Evolutionary conservation across 2,888 invertebrate genomes (phyloP), one percentile per base, ranked within the genome.

Genomic region (Lepetodrilus schrolli): DNA sequence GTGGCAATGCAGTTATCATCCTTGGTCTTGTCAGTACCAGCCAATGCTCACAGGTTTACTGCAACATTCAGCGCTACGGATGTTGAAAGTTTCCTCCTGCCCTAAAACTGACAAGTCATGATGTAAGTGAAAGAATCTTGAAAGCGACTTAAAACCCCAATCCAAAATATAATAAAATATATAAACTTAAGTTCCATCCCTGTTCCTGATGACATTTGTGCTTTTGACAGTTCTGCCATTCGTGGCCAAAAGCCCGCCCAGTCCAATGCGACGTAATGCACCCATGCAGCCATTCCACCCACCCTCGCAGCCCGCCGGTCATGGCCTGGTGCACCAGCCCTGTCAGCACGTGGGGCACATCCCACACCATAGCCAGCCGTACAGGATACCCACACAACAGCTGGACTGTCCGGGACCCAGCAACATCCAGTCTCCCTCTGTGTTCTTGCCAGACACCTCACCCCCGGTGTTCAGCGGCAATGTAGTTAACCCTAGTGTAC

Each of bases 261-360:
- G 91, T 83, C 92, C 92, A 50, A 91, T 94, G 82, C 93, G 95
- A 73, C 95, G 95, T 89, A 84, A 69, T 30, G 20, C 38, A 23
- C 50, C 74, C 4, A 70, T 74, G 34, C 80, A 78, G 73, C 74
- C 77, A 37, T 78, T 78, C 73, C 78, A 80, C 38, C 77, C 76
- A n/a, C 80, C 80, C 20, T 72, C 74, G 21, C 77, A 78, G 69
- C 80, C 78, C 10, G 70, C 79, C 13, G 49, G 74, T 13, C 50
- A 66, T n/a, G 38, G 74, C 4, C 30, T 74, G 13, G 68, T 21
- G 26, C 43, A 21, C 21, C 68, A 68, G 43, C 47, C 38, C 43
- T 23, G 26, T n/a, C 58, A 30, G 17, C 30, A 13, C 13, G 5
- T 34, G 8, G 58, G 58, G 30, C 17, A 17, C n/a, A 17, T 43